A percentile compares a stretch with the other conserved stretches of the same genome.
phyloP scores from a whole-genome alignment of 2,888 invertebrate genomes.

The Beris morrisii region DNA sequence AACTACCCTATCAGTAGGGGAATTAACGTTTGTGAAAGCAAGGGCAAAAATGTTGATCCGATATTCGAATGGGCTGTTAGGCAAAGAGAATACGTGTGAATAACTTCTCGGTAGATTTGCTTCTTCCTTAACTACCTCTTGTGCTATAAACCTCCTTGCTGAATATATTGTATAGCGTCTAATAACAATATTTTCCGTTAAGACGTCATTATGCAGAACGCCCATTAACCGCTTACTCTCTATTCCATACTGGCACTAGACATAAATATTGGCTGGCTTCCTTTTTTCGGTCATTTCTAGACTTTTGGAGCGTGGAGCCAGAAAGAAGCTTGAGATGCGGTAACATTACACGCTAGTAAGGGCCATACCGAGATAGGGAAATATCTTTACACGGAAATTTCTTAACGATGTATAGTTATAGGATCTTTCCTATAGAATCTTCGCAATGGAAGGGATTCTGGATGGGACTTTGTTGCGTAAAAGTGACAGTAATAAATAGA shows the following conservation, averaged over 20 bases:
- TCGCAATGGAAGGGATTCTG: neutral
- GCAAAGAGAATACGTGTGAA: neutral
- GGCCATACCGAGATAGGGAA: slow-evolving; percentile 9
- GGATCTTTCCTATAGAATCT: neutral
- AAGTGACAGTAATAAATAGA: slow-evolving; percentile 15
- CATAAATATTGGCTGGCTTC: slow-evolving; percentile 31
- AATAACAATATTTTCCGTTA: slow-evolving; percentile 39
- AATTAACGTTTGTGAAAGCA: too few relatives aligned
- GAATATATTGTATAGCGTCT: slow-evolving; percentile 20
- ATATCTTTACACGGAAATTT: slow-evolving; percentile 17
- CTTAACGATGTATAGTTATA: neutral
- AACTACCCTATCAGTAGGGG: too few relatives aligned
- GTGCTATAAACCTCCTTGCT: slow-evolving; percentile 12
- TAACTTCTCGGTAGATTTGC: slow-evolving; percentile 6
- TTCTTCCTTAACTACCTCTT: slow-evolving; percentile 6
- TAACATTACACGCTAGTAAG: slow-evolving; percentile 4
- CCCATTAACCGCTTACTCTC: slow-evolving; percentile 37
- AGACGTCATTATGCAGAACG: slow-evolving; percentile 38
- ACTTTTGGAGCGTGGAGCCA: neutral
- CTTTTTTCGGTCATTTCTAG: slow-evolving; percentile 1
- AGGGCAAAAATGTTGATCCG: too few relatives aligned
- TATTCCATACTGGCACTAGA: slow-evolving; percentile 17
- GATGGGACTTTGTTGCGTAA: neutral
- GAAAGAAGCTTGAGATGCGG: neutral
- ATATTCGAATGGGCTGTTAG: too few relatives aligned